Evolutionary conservation across 92 coral and sea anemone genomes (phyloP).

Genomic region (Porites lobata): DNA sequence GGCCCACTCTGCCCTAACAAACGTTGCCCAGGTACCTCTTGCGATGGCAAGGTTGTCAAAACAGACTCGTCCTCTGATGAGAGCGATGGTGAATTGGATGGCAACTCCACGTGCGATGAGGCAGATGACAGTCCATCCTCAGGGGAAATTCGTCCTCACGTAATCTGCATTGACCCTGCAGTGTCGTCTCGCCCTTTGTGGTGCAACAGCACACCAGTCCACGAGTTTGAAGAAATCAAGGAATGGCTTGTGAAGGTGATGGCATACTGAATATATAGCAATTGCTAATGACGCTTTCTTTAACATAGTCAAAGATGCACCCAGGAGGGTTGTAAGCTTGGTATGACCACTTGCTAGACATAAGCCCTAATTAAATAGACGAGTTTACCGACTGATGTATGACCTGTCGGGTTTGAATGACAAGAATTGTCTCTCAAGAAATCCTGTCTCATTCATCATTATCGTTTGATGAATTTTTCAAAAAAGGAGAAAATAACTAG

Average conservation of each 20-base stretch:
- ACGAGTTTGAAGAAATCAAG: conserved; percentile 66
- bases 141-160: conserved; percentile 59
- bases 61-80: conserved; percentile 62
- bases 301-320: too few relatives aligned
- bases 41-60: conserved; percentile 53
- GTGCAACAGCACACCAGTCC: conserved; percentile 73
- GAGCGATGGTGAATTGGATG: conserved; percentile 54
- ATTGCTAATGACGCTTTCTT: too few relatives aligned
- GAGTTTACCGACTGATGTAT: too few relatives aligned
- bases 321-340: too few relatives aligned
- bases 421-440: too few relatives aligned
- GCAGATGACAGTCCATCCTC: background rate
- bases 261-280: background rate
- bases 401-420: too few relatives aligned
- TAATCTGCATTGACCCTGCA: conserved; percentile 63
- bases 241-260: conserved; percentile 48
- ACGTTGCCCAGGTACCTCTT: conserved; percentile 74
- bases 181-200: conserved; percentile 68
- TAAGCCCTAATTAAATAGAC: too few relatives aligned
- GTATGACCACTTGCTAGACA: too few relatives aligned
- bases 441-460: too few relatives aligned
- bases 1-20: conserved; percentile 82
- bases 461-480: too few relatives aligned
- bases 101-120: conserved; percentile 13
- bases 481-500: too few relatives aligned